A percentile compares a stretch with the other conserved stretches of the same genome.
Conservation (phyloP, 2,797 vertebrate species). For the Anableps anableps region DNA sequence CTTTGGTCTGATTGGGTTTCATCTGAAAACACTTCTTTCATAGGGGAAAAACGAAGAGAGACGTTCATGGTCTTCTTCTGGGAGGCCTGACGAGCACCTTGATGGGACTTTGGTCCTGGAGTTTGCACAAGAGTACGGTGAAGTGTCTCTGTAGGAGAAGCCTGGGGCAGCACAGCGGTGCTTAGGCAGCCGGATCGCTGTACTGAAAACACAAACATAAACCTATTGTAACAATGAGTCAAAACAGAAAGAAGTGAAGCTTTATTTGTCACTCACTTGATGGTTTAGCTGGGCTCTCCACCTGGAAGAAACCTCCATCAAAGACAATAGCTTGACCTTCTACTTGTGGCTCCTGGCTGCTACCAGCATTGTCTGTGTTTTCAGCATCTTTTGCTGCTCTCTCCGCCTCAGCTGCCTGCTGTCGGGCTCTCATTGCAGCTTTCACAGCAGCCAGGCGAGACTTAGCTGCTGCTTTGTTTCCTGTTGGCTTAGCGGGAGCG, state of each 20-base stretch:
- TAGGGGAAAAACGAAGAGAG: conserved; percentile 51
- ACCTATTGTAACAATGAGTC: not conserved
- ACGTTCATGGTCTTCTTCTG: not conserved
- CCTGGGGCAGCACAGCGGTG: conserved; percentile 27
- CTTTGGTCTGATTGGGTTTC: conserved; percentile 5
- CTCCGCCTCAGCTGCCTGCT: conserved; percentile 52
- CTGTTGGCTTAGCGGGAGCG: conserved; percentile 60
- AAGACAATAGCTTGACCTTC: conserved; percentile 78
- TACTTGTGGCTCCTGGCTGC: conserved; percentile 44
- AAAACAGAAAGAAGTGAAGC: not conserved
- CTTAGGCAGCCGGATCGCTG: conserved; percentile 71
- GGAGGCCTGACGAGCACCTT: conserved; percentile 30
- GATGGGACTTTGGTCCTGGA: conserved; percentile 28
- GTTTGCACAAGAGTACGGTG: conserved; percentile 29
- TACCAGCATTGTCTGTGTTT: not conserved
- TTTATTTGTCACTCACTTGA: conserved; percentile 72
- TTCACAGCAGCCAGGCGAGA: conserved; percentile 88
- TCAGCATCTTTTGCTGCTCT: conserved; percentile 34
- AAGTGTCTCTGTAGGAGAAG: conserved; percentile 50
- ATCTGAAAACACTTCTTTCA: conserved; percentile 27
- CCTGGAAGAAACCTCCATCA: conserved; percentile 89
- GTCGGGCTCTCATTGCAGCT: conserved; percentile 87
- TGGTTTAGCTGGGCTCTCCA: conserved; percentile 88
- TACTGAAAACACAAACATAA: conserved; percentile 52
- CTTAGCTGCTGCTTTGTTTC: conserved; percentile 80